Evolutionary conservation across 2,113 vertebrate species (phyloP).

Genomic region (Rissa tridactyla): DNA sequence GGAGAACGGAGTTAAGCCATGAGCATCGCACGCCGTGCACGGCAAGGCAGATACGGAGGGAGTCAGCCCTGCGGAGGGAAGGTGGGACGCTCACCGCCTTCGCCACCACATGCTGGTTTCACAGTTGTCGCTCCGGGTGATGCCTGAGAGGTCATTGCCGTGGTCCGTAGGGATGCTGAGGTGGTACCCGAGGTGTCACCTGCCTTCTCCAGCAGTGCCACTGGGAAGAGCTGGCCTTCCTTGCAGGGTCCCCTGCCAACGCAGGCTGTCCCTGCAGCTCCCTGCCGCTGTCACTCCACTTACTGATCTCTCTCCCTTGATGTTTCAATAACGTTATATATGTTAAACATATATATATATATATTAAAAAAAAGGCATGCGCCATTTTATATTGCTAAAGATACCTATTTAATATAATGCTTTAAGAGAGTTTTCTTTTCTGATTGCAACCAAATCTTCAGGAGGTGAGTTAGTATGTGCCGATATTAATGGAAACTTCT

Average conservation of each 20-base stretch:
- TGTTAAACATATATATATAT: neutral
- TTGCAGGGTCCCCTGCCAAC: neutral
- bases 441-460: neutral
- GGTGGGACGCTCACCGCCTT: neutral
- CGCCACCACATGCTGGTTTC: fast-evolving
- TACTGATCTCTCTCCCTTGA: neutral
- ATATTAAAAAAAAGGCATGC: neutral
- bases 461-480: neutral
- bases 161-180: neutral
- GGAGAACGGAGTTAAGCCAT: fast-evolving
- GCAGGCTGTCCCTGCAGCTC: neutral
- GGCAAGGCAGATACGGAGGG: too few relatives aligned
- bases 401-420: neutral
- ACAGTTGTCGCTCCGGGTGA: fast-evolving
- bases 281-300: neutral
- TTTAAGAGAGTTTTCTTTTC: neutral
- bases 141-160: fast-evolving
- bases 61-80: neutral
- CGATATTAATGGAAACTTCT: neutral
- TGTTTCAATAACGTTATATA: neutral
- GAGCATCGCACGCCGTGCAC: fast-evolving
- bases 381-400: neutral
- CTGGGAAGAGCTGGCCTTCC: neutral
- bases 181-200: fast-evolving
- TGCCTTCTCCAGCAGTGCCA: neutral